Evolutionary conservation across 2,113 vertebrate species (phyloP).

Genomic region (Symphodus melops): DNA sequence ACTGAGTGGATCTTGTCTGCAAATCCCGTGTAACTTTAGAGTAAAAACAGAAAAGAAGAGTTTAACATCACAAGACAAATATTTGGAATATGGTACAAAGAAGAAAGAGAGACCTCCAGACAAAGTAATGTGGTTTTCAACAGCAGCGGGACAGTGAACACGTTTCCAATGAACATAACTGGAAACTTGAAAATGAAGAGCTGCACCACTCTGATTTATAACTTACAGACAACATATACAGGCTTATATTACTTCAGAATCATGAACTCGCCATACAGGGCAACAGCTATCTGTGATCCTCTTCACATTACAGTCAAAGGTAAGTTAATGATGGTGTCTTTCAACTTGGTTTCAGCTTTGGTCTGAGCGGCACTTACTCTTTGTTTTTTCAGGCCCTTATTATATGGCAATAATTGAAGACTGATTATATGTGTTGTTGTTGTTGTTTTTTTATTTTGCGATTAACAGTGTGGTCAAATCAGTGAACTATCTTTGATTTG

Average conservation of each 20-base stretch:
- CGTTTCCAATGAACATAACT: constrained; percentile 20
- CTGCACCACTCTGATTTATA: constrained; percentile 66
- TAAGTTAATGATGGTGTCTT: constrained; percentile 16
- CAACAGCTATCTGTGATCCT: background rate
- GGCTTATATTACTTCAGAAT: constrained; percentile 60
- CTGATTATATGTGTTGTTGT: too few species aligned
- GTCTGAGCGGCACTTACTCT: too few species aligned
- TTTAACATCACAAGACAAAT: accelerated
- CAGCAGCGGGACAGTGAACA: background rate
- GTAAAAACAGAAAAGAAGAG: accelerated
- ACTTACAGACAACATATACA: background rate
- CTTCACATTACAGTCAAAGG: constrained; percentile 42
- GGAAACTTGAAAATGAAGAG: constrained; percentile 54
- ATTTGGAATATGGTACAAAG: constrained; percentile 49
- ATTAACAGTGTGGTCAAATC: too few species aligned
- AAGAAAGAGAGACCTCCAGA: accelerated
- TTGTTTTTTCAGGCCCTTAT: too few species aligned
- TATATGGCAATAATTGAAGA: too few species aligned
- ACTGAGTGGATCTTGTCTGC: constrained; percentile 61
- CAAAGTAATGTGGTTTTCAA: background rate
- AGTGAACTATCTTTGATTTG: too few species aligned
- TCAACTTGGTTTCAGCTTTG: too few species aligned
- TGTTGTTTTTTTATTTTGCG: too few species aligned
- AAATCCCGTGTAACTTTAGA: constrained; percentile 58
- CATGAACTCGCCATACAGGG: accelerated